Evolutionary conservation across 1,140 invertebrate genomes (phyloP).

Genomic region (Neodiprion fabricii): DNA sequence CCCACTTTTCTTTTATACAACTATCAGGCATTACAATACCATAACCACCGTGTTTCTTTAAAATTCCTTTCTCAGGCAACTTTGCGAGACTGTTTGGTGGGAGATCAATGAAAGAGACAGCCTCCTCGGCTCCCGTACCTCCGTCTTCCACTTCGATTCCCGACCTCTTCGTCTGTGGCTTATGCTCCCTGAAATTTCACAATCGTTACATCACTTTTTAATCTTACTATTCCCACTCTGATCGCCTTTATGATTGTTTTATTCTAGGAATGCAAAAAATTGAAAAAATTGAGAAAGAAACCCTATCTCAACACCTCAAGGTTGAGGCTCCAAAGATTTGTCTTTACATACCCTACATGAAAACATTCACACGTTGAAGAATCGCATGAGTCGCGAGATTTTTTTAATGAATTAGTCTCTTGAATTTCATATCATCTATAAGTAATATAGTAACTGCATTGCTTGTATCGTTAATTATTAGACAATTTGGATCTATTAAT

Average conservation of each 20-base stretch:
- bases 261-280: no score
- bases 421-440: no score
- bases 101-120: constrained; percentile 82
- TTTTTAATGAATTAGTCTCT: no score
- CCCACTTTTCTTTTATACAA: constrained; percentile 69
- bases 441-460: no score
- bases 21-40: constrained; percentile 71
- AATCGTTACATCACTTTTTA: constrained; percentile 9
- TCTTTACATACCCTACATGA: background rate
- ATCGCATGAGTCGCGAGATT: no score
- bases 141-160: constrained; percentile 71
- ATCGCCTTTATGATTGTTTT: no score
- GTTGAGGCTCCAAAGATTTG: background rate
- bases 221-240: background rate
- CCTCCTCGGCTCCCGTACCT: constrained; percentile 77
- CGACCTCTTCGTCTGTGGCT: constrained; percentile 75
- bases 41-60: constrained; percentile 83
- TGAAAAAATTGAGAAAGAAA: no score
- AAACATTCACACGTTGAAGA: no score
- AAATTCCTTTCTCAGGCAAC: constrained; percentile 84
- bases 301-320: no score
- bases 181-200: constrained; percentile 74
- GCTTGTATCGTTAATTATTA: no score
- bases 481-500: no score
- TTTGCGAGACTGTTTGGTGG: constrained; percentile 78